phyloP scores from a whole-genome alignment of 1,140 invertebrate genomes.

The Drosophila paulistorum region DNA sequence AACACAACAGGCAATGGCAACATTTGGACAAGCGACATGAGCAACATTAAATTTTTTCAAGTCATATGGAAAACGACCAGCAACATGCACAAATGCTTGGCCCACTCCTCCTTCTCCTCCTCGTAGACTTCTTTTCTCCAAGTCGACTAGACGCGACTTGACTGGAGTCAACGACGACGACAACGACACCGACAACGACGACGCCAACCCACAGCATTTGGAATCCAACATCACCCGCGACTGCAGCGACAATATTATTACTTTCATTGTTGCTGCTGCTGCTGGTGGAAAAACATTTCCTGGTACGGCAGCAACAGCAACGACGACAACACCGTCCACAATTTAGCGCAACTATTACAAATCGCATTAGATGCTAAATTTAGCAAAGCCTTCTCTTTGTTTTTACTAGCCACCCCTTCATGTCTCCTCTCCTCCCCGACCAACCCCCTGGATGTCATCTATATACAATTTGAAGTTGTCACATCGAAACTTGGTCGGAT shows the following conservation, averaged over 20 bases:
- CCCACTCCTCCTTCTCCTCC: slow-evolving; percentile 21
- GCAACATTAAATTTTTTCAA: slow-evolving; percentile 52
- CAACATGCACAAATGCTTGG: slow-evolving; percentile 49
- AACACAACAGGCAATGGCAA: background rate
- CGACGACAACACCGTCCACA: slow-evolving; percentile 56
- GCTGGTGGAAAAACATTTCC: slow-evolving; percentile 67
- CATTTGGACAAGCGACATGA: slow-evolving; percentile 53
- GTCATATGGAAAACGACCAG: slow-evolving; percentile 55
- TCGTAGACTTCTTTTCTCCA: background rate
- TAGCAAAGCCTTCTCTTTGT: slow-evolving; percentile 46
- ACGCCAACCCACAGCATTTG: slow-evolving; percentile 34
- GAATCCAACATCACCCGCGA: slow-evolving; percentile 42
- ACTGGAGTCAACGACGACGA: slow-evolving; percentile 2
- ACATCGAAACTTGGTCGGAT: too few relatives aligned
- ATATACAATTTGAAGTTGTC: too few relatives aligned
- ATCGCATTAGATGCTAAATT: slow-evolving; percentile 79
- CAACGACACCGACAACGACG: slow-evolving; percentile 52
- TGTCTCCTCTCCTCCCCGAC: background rate
- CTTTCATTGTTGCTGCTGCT: slow-evolving; percentile 57
- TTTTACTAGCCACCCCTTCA: background rate
- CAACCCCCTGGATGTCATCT: background rate
- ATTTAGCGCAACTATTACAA: slow-evolving; percentile 79
- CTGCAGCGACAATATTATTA: slow-evolving; percentile 71
- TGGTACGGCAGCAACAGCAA: slow-evolving; percentile 60
- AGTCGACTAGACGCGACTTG: slow-evolving; percentile 1